Evolutionary conservation across 2,113 vertebrate genomes (phyloP).

Genomic region (Scatophagus argus): DNA sequence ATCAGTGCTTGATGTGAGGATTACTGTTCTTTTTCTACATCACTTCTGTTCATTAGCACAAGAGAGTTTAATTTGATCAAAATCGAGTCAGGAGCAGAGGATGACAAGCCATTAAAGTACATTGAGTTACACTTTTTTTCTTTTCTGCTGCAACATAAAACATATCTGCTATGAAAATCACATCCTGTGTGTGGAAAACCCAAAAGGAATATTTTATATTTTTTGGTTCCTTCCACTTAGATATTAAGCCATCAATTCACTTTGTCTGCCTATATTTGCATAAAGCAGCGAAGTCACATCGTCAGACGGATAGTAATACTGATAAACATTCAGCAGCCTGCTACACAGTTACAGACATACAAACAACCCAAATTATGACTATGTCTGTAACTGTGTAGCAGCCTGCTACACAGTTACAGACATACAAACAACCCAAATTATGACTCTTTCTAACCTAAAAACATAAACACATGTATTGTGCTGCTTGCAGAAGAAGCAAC

Average conservation of each 20-base stretch:
- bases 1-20: slow-evolving; percentile 90
- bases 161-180: background rate
- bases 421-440: background rate
- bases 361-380: background rate
- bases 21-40: background rate
- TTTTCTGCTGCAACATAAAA: too few relatives aligned
- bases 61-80: background rate
- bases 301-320: too few relatives aligned
- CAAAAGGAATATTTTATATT: background rate
- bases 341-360: background rate
- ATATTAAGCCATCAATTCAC: too few relatives aligned
- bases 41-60: background rate
- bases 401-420: background rate
- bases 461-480: background rate
- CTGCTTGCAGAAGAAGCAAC: background rate
- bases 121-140: background rate
- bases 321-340: too few relatives aligned
- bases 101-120: background rate
- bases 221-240: too few relatives aligned
- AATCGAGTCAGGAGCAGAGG: too few relatives aligned
- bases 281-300: too few relatives aligned
- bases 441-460: background rate
- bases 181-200: background rate
- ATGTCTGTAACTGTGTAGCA: too few relatives aligned
- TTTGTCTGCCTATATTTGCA: too few relatives aligned